A percentile compares a stretch with the other conserved stretches of the same genome.
Conservation (phyloP, 92 coral and sea anemone genomes). For the Plumapathes pennacea region DNA sequence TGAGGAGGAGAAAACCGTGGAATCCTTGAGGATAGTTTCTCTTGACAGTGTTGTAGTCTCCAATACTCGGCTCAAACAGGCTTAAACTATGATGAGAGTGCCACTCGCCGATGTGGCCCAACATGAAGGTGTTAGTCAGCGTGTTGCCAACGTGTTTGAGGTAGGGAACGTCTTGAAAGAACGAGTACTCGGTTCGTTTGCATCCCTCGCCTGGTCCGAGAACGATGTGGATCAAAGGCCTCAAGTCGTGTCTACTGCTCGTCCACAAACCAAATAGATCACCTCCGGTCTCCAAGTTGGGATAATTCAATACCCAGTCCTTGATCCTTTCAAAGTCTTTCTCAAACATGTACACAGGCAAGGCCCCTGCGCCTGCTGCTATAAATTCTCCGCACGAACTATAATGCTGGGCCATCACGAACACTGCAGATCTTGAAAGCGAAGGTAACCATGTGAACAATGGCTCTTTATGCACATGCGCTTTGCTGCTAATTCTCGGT, state of each 20-base stretch:
- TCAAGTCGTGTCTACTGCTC: conserved; percentile 10
- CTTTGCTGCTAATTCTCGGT: too few relatives aligned
- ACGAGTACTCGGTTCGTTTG: conserved; percentile 52
- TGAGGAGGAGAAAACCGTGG: conserved; percentile 71
- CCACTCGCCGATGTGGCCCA: conserved; percentile 95
- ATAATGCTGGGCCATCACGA: too few relatives aligned
- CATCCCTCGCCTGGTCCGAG: conserved; percentile 80
- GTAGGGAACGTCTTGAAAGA: conserved; percentile 76
- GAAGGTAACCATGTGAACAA: too few relatives aligned
- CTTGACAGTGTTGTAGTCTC: conserved; percentile 64
- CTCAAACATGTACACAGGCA: conserved; percentile 57
- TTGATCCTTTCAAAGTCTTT: conserved; percentile 48
- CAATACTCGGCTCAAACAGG: conserved; percentile 67
- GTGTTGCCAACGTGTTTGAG: conserved; percentile 64
- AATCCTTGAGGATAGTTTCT: conserved; percentile 70
- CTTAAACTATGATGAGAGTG: conserved; percentile 79
- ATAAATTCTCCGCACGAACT: too few relatives aligned
- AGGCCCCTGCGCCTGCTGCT: too few relatives aligned
- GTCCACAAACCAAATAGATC: conserved; percentile 82
- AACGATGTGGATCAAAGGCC: conserved; percentile 60
- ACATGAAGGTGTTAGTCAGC: conserved; percentile 59
- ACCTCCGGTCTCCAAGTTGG: conserved; percentile 82
- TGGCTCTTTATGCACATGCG: too few relatives aligned
- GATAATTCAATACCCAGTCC: conserved; percentile 64
- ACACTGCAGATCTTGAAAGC: too few relatives aligned